Base-by-base conservation (phyloP, 2,888 invertebrate genomes). In the Resseliella maxima region DNA sequence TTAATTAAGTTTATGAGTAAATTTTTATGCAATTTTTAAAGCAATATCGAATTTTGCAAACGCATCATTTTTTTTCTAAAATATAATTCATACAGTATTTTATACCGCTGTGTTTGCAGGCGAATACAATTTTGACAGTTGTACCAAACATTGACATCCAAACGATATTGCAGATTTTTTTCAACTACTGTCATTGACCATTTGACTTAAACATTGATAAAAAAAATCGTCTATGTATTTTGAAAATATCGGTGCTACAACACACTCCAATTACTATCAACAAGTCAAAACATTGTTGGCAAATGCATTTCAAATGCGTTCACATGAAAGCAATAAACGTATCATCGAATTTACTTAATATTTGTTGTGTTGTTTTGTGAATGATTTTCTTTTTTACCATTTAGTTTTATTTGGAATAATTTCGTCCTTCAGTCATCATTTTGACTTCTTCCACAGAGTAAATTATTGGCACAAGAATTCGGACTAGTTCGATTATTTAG, bases 41-140 rank as follows among this genome's bases (percentile, higher is more conserved):
- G 72, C 31, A 12, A 31, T 12, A 31, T n/a, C 12, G 35, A 72
- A 31, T 72, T 72, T 72, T 72, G 31, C 72, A 12, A n/a, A 72
- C 31, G 72, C 72, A 72, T 72, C 72, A 72, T 72, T 72, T 35
- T n/a, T 15, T 12, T 31, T 72, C 24, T 35, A 72, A 72, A 12
- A 18, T 8, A 31, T 15, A 31, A 31, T 72, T 31, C 18, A n/a
- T 15, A 31, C 72, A 72, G 31, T 72, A 72, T 72, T 72, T 35
- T 72, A 72, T 72, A 72, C 72, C 35, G 72, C 72, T 72, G 72
- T 72, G 72, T 31, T 72, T 31, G 72, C 72, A 72, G 72, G 72
- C 72, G 72, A 72, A 72, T 72, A 72, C 72, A 72, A 72, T 72
- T 72, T 72, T 72, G 72, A 72, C 72, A 72, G 72, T 72, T 72